Evolutionary conservation across 2,113 vertebrate species (phyloP), one percentile per base, ranked within the genome.

Genomic region (Balaenoptera acutorostrata): DNA sequence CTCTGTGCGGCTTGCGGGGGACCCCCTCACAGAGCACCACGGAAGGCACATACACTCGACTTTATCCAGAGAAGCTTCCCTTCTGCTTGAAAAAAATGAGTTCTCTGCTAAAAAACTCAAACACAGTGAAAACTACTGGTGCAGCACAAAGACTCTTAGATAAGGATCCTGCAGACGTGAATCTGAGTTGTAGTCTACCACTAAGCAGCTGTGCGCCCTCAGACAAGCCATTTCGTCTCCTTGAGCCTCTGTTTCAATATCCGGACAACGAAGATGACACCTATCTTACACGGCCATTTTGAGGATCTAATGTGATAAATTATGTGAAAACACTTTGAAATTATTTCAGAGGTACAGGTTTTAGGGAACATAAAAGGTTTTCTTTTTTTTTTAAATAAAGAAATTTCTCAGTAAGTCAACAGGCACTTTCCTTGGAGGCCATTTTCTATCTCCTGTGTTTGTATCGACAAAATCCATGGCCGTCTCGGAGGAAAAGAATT

Each of bases 361-460:
- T 91, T 91, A 78, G 69, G 69, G 84, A 63, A 59, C 5, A 55
- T 1, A 72, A 89, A 80, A 85, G 17, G 14, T 29, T 59, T 78
- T 46, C 18, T 74, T 71, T 72, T 25, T 57, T n/a, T 66, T 68
- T 78, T 33, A 33, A 13, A 23, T n/a, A 46, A 93, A 90, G 10
- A 55, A 61, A 87, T 44, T 84, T 88, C 39, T 95, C 52, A 81
- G 5, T 61, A 88, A 69, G 77, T 90, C n/a, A 80, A 71, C 7
- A 68, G 52, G 31, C 81, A 77, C 41, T 91, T 91, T 91, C 23
- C 78, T 33, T 23, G 8, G 46, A 96, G 31, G 41, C 20, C 69
- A 39, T 90, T 95, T 93, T 92, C 29, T 87, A 29, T 95, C 88
- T 94, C 29, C 69, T 88, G 3, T 92, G 11, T 95, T 57, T 44